Conservation (phyloP, 1,140 invertebrate genomes). For the Bradynema listronoti region DNA sequence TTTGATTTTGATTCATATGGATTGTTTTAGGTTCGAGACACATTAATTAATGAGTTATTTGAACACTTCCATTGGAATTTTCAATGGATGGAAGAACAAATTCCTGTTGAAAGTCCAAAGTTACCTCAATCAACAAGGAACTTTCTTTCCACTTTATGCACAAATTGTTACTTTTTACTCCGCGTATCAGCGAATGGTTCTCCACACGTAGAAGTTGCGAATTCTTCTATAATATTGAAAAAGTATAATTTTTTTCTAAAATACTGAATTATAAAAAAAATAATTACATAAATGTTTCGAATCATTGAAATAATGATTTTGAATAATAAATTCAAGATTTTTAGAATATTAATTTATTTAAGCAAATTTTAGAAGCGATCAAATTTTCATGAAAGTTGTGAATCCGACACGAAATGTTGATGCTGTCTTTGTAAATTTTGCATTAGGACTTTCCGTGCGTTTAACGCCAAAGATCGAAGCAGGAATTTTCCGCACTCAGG, state of each 20-base stretch:
- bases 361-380: slow-evolving; percentile 46
- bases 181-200: slow-evolving; percentile 49
- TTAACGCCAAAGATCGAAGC: slow-evolving; percentile 46
- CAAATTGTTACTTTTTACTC: slow-evolving; percentile 51
- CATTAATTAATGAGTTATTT: slow-evolving; percentile 36
- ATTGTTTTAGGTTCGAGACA: slow-evolving; percentile 41
- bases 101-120: slow-evolving; percentile 45
- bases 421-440: slow-evolving; percentile 49
- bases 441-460: slow-evolving; percentile 41
- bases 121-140: slow-evolving; percentile 49
- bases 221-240: slow-evolving; percentile 43
- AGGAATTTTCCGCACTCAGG: slow-evolving; percentile 50
- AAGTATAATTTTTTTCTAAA: slow-evolving; percentile 36
- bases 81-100: slow-evolving; percentile 51
- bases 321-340: too few relatives aligned
- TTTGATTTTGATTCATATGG: too few relatives aligned
- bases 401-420: slow-evolving; percentile 44
- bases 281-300: slow-evolving; percentile 1
- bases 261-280: slow-evolving; percentile 13
- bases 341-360: too few relatives aligned
- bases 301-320: too few relatives aligned
- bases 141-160: slow-evolving; percentile 51
- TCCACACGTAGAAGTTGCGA: slow-evolving; percentile 38
- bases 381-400: slow-evolving; percentile 51
- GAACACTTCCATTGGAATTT: slow-evolving; percentile 43